A percentile compares a stretch with the other conserved stretches of the same genome.
Evolutionary conservation across 2,113 vertebrate species (phyloP).

Genomic region (Electrona antarctica): DNA sequence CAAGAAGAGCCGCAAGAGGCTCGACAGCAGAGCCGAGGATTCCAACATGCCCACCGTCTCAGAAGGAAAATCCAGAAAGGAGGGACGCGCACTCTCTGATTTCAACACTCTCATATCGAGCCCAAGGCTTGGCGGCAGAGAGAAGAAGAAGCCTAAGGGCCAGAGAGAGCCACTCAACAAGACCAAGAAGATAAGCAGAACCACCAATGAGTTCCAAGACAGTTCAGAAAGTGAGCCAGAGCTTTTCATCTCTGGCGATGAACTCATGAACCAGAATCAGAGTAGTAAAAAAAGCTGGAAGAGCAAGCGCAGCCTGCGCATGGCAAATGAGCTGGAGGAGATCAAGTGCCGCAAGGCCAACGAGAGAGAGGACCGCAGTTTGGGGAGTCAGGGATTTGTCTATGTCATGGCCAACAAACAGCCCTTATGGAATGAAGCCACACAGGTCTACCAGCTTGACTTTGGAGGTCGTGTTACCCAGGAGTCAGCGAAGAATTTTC

Average conservation of each 20-base stretch:
- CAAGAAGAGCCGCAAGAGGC: conserved; percentile 92
- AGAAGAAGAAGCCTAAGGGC: conserved; percentile 96
- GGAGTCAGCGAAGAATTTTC: conserved; percentile 98
- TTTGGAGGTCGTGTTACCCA: conserved; percentile 98
- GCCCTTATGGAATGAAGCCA: conserved; percentile 97
- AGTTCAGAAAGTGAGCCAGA: conserved; percentile 98
- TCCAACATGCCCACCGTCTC: conserved; percentile 88
- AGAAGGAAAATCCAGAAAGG: conserved; percentile 93
- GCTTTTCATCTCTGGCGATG: conserved; percentile 95
- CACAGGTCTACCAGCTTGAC: conserved; percentile 98
- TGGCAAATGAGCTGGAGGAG: conserved; percentile 92
- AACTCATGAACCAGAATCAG: conserved; percentile 98
- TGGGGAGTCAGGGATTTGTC: conserved; percentile 96
- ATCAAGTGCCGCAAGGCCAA: conserved; percentile 94
- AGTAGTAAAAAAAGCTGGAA: conserved; percentile 98
- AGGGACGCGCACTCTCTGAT: conserved; percentile 88
- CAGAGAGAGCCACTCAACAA: conserved; percentile 92
- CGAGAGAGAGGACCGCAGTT: conserved; percentile 92
- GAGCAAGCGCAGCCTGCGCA: conserved; percentile 90
- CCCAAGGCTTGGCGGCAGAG: conserved; percentile 90
- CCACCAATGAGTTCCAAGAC: conserved; percentile 94
- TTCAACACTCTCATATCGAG: conserved; percentile 96
- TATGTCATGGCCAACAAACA: conserved; percentile 99
- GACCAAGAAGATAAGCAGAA: conserved; percentile 94
- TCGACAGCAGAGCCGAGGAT: conserved; percentile 93